Evolutionary conservation across 2,888 invertebrate genomes (phyloP).

Genomic region (Synanthedon andrenaeformis): DNA sequence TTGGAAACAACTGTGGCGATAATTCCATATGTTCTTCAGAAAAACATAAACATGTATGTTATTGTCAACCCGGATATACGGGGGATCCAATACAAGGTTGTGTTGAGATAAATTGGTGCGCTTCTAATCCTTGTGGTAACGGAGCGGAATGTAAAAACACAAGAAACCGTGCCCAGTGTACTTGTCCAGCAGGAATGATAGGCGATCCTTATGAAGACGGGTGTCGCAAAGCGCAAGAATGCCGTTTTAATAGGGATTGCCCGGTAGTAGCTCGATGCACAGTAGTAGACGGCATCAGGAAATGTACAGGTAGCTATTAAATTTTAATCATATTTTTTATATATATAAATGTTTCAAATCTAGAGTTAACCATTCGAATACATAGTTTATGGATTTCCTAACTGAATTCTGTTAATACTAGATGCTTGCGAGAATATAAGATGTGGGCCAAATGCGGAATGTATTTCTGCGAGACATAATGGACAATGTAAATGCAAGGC

Average conservation of each 20-base stretch:
- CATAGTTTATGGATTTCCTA: background rate
- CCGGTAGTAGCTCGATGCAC: slow-evolving; percentile 84
- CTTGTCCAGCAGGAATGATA: slow-evolving; percentile 81
- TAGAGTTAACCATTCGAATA: background rate
- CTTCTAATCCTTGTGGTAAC: slow-evolving; percentile 81
- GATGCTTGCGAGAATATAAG: slow-evolving; percentile 82
- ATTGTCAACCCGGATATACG: slow-evolving; percentile 89
- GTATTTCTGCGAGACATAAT: slow-evolving; percentile 79
- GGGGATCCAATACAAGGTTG: slow-evolving; percentile 82
- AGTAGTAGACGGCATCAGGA: slow-evolving; percentile 76
- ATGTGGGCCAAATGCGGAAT: slow-evolving; percentile 89
- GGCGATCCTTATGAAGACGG: slow-evolving; percentile 89
- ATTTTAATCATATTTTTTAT: slow-evolving; percentile 1
- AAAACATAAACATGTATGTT: slow-evolving; percentile 78
- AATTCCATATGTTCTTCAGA: slow-evolving; percentile 89
- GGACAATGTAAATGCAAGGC: slow-evolving; percentile 82
- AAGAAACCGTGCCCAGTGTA: slow-evolving; percentile 83
- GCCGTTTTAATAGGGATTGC: slow-evolving; percentile 82
- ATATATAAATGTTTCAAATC: background rate
- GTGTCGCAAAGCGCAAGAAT: slow-evolving; percentile 85
- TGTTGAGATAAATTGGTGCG: slow-evolving; percentile 81
- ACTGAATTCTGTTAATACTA: slow-evolving; percentile 17
- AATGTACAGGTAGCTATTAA: slow-evolving; percentile 75
- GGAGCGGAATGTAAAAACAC: slow-evolving; percentile 85
- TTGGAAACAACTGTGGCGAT: slow-evolving; percentile 85